Percentiles rank a stretch among this genome's conserved stretches.
These are phyloP conservation scores for Scelioninae gen. 1 DNA, from an alignment of 2,888 invertebrate genomes.

Conservation along the genomic window DNA sequence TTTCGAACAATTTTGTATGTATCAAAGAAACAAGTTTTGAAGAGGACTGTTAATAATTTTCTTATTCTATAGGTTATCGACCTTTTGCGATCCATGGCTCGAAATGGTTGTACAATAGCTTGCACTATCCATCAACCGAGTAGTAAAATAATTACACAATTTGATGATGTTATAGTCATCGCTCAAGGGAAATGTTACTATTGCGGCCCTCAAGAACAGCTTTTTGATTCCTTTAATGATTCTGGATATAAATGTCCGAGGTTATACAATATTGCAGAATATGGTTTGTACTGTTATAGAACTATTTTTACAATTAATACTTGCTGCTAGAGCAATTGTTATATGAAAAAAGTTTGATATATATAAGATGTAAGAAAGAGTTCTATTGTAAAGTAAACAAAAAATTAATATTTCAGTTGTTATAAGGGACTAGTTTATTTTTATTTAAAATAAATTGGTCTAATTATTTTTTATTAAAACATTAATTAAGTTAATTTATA, in stretches of 20 bases:
- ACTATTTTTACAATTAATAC: background rate
- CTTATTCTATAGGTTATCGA: constrained; percentile 87
- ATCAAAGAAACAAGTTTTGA: no score
- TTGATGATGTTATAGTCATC: constrained; percentile 90
- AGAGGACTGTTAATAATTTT: no score
- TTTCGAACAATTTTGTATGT: no score
- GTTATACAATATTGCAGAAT: constrained; percentile 92
- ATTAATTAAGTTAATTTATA: no score
- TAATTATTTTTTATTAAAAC: no score
- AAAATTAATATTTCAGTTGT: no score
- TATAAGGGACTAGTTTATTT: no score
- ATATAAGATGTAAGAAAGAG: no score
- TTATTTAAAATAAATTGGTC: no score
- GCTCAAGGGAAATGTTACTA: constrained; percentile 89
- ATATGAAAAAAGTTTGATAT: background rate
- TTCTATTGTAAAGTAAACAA: no score
- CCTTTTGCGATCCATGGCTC: constrained; percentile 87
- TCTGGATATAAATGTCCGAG: constrained; percentile 89
- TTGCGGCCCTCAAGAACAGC: constrained; percentile 87
- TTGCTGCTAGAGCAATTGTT: no score
- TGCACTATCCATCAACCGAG: constrained; percentile 93
- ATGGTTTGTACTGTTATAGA: constrained; percentile 84
- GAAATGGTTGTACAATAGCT: constrained; percentile 88
- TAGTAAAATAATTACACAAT: constrained; percentile 89
- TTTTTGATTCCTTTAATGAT: constrained; percentile 87